These are phyloP conservation scores for Glareola pratincola DNA, from an alignment of 2,113 vertebrate species.

Conservation along the genomic window DNA sequence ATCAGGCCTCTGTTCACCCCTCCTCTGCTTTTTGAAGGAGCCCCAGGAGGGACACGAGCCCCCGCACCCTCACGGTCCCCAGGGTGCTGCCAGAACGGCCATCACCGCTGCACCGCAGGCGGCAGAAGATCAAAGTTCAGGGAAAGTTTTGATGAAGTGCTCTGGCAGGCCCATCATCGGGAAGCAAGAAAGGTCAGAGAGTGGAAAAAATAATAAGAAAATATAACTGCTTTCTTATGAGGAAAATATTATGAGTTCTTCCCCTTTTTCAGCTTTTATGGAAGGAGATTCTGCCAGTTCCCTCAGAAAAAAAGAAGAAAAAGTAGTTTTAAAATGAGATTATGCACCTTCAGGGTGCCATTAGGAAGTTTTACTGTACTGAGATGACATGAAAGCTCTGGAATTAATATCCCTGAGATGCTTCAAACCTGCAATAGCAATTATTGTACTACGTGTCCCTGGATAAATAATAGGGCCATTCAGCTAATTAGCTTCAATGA, in stretches of 20 bases:
- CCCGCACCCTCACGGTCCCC: background rate
- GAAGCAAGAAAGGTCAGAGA: slow-evolving; percentile 77
- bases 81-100: background rate
- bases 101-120: background rate
- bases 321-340: slow-evolving; percentile 86
- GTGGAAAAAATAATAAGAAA: slow-evolving; percentile 77
- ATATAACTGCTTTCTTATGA: slow-evolving; percentile 82
- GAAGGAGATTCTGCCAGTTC: slow-evolving; percentile 85
- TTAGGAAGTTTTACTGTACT: slow-evolving; percentile 89
- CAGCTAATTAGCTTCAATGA: slow-evolving; percentile 87
- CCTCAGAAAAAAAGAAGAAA: slow-evolving; percentile 82
- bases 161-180: slow-evolving; percentile 56
- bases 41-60: background rate
- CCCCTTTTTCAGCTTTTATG: slow-evolving; percentile 81
- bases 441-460: slow-evolving; percentile 86
- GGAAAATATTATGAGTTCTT: slow-evolving; percentile 84
- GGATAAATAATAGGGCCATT: slow-evolving; percentile 88
- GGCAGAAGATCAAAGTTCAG: slow-evolving; percentile 47
- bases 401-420: slow-evolving; percentile 89
- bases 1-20: background rate
- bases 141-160: slow-evolving; percentile 73
- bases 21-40: background rate
- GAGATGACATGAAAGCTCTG: slow-evolving; percentile 86
- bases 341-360: slow-evolving; percentile 87
- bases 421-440: slow-evolving; percentile 86